phyloP scores from a whole-genome alignment of 2,888 invertebrate genomes.

The Agrenia bidenticulata region DNA sequence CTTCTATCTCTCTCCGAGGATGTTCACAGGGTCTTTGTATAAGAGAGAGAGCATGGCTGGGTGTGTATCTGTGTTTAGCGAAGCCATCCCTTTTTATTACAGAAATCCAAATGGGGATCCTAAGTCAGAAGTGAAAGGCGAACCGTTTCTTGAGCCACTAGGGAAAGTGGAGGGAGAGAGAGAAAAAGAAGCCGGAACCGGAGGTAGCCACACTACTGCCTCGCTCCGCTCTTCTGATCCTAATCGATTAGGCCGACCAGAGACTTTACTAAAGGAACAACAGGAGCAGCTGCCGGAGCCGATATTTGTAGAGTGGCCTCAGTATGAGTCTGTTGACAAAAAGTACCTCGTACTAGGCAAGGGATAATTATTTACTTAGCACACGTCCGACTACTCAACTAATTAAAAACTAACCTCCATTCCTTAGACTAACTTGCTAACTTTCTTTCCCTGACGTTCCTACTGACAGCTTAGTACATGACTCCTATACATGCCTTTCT shows the following conservation, averaged over 20 bases:
- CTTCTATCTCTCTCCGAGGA: too few relatives aligned
- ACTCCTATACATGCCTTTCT: constrained; percentile 18
- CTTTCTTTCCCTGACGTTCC: background rate
- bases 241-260: constrained; percentile 1
- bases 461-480: constrained; percentile 1
- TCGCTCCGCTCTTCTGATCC: background rate
- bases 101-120: constrained; percentile 80
- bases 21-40: too few relatives aligned
- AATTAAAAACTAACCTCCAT: constrained; percentile 16
- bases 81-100: constrained; percentile 50
- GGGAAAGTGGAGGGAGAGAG: constrained; percentile 1
- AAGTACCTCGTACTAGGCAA: constrained; percentile 87
- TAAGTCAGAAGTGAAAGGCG: constrained; percentile 30
- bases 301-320: constrained; percentile 83
- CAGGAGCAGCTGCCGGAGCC: constrained; percentile 63
- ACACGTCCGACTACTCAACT: constrained; percentile 29
- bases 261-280: background rate
- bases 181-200: constrained; percentile 10
- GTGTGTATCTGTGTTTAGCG: background rate
- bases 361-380: constrained; percentile 52
- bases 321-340: constrained; percentile 87
- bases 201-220: background rate
- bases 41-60: too few relatives aligned
- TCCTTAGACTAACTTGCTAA: background rate
- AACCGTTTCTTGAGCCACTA: background rate